Percentiles rank a stretch among this genome's conserved stretches.
phyloP scores from a whole-genome alignment of 2,888 invertebrate species.

The Gisinianus flammeolus region DNA sequence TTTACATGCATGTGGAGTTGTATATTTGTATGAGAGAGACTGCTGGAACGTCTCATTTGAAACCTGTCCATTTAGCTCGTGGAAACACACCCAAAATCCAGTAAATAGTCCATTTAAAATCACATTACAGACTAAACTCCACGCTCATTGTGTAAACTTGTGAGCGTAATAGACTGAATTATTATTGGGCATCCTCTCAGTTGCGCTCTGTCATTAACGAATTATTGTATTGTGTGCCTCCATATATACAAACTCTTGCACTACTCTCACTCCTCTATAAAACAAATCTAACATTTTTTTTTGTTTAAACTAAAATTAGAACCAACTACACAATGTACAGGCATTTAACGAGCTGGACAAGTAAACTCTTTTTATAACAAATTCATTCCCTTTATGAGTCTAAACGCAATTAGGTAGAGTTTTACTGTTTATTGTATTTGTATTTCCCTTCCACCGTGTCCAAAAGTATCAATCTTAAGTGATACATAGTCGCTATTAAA shows the following conservation, averaged over 20 bases:
- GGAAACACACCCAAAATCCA: constrained; percentile 20
- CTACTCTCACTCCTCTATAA: not conserved
- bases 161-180: constrained; percentile 19
- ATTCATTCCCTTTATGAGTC: too few species aligned
- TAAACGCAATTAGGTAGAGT: too few species aligned
- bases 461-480: too few species aligned
- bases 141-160: not conserved
- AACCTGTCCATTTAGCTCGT: not conserved
- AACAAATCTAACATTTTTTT: not conserved
- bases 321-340: not conserved
- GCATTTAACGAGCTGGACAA: too few species aligned
- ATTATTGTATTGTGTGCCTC: not conserved
- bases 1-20: too few species aligned
- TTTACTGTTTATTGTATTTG: too few species aligned
- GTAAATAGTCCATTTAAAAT: constrained; percentile 27
- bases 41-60: constrained; percentile 1
- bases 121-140: constrained; percentile 2
- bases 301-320: not conserved
- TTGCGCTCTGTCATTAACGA: not conserved
- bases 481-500: too few species aligned
- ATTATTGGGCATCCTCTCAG: not conserved
- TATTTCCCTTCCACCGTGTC: too few species aligned
- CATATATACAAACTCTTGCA: not conserved
- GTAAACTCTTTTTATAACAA: too few species aligned
- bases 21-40: too few species aligned